Conservation (phyloP, 2,113 vertebrate genomes). For the Cheilinus undulatus region DNA sequence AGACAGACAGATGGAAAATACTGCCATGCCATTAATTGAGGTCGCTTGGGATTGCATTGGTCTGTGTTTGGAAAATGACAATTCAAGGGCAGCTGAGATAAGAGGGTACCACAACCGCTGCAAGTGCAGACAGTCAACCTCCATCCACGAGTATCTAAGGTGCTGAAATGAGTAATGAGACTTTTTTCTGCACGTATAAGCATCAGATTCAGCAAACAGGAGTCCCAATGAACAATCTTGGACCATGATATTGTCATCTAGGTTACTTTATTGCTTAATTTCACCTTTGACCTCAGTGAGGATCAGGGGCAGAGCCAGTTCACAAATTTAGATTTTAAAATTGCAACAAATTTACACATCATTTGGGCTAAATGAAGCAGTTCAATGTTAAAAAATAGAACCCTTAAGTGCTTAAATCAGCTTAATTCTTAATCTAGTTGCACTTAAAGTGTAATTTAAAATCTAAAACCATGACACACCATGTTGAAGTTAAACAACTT, state of each 20-base stretch:
- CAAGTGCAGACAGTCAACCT: constrained; percentile 26
- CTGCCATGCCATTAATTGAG: constrained; percentile 65
- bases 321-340: too few species aligned
- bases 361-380: too few species aligned
- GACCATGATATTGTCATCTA: background rate
- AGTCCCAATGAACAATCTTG: constrained; percentile 3
- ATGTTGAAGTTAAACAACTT: too few species aligned
- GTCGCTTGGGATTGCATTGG: constrained; percentile 57
- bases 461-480: too few species aligned
- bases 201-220: constrained; percentile 16
- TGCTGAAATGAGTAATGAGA: constrained; percentile 37
- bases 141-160: constrained; percentile 29
- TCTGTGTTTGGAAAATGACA: constrained; percentile 34
- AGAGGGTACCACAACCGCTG: constrained; percentile 21
- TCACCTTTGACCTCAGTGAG: constrained; percentile 19
- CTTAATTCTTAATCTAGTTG: too few species aligned
- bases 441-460: too few species aligned
- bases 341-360: too few species aligned
- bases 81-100: constrained; percentile 61
- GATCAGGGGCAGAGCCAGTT: too few species aligned
- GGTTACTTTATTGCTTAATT: background rate
- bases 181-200: constrained; percentile 5
- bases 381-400: too few species aligned
- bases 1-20: constrained; percentile 54
- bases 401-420: too few species aligned